Evolutionary conservation across 2,888 invertebrate species (phyloP), one percentile per base, ranked within the genome.

Genomic region (Drosophila siamana): DNA sequence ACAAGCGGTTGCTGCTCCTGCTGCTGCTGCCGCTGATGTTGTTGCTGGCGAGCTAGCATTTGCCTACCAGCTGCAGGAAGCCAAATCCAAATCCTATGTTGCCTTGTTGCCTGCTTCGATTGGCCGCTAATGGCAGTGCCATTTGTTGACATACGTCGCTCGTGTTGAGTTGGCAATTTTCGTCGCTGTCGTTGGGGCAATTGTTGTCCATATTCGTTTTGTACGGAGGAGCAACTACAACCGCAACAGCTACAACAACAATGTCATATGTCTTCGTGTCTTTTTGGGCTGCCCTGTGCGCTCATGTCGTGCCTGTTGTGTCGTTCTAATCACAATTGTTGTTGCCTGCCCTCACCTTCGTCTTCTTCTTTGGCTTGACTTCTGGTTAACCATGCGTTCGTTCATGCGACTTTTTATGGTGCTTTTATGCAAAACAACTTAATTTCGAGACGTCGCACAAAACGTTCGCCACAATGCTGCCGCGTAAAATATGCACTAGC

Each of bases 371-470:
- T 50, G 22, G 30, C 56, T 61, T 59, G 46, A 59, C 61, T 33
- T 66, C 71, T 73, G 68, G 72, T 3, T 82, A 52, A 47, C 82
- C 73, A 64, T 82, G 82, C 86, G 77, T 54, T 54, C 9, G 54
- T 43, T 77, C 74, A 64, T 82, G 80, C 82, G 67, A 72, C 82
- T 82, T 87, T 90, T 90, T 89, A 89, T 89, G 83, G 78, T 77
- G 75, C 80, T 88, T 90, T 89, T 89, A 88, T 90, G 89, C 87
- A 89, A 86, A 89, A 89, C 87, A 86, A 86, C 85, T 86, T 86
- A 86, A 86, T 86, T 86, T 87, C 76, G 66, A 66, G 62, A 38
- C 36, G 36, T 38, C 36, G 36, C 33, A 33, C 36, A 38, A 38
- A 38, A 38, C 36, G 36, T 38, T 38, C 7, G 55, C 74, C 68